A percentile compares a stretch with the other conserved stretches of the same genome.
Conservation (phyloP, 2,113 vertebrate genomes). For the Meles meles region DNA sequence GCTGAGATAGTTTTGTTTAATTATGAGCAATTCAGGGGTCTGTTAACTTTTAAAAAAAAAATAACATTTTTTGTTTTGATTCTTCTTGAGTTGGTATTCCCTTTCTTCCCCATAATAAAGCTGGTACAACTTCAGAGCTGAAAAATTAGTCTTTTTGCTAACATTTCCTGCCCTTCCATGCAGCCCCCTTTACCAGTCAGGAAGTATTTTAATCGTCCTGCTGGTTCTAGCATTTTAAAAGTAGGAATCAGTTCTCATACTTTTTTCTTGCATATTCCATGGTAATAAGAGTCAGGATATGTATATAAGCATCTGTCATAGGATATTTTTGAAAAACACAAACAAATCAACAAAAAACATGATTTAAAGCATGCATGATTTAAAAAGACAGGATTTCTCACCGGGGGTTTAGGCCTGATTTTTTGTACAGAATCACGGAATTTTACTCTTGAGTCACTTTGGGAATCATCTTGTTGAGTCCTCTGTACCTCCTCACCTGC, state of each 20-base stretch:
- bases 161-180: not conserved
- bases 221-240: not conserved
- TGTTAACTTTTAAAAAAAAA: not conserved
- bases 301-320: not conserved
- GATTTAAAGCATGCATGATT: not conserved
- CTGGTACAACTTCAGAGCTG: not conserved
- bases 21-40: not conserved
- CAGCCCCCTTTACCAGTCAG: too few relatives aligned
- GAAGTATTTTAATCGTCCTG: not conserved
- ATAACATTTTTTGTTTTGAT: not conserved
- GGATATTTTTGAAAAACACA: not conserved
- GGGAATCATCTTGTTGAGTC: slow-evolving; percentile 49
- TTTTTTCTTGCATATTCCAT: not conserved
- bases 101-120: not conserved
- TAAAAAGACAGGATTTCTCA: slow-evolving; percentile 66
- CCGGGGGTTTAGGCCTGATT: slow-evolving; percentile 76
- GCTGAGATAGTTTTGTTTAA: not conserved
- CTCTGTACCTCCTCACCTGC: slow-evolving; percentile 43
- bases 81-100: not conserved
- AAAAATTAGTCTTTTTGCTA: not conserved
- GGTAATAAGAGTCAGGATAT: not conserved
- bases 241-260: not conserved
- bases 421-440: slow-evolving; percentile 77
- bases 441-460: slow-evolving; percentile 74
- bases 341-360: not conserved